These are phyloP conservation scores for Spermophilus dauricus DNA, from an alignment of 2,113 vertebrate genomes.

Conservation along the genomic window DNA sequence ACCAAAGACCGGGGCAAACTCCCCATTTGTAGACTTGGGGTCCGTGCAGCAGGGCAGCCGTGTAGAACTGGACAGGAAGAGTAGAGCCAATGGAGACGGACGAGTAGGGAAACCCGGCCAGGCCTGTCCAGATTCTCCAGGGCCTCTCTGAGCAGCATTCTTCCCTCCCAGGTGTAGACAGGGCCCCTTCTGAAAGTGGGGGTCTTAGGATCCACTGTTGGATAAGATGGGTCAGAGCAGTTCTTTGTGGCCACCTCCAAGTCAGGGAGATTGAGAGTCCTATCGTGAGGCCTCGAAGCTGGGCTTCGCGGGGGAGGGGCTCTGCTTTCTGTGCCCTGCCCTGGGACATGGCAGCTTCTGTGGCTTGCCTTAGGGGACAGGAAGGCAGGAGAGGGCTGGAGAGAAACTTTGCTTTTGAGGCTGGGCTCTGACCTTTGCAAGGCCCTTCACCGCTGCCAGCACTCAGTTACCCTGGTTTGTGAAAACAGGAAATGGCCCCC, in stretches of 20 bases:
- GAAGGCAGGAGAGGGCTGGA: not conserved
- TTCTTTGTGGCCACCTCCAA: not conserved
- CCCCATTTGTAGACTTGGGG: not conserved
- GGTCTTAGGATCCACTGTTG: not conserved
- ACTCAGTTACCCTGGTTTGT: not conserved
- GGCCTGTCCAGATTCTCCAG: not conserved
- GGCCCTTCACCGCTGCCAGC: not conserved
- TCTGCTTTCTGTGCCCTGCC: not conserved
- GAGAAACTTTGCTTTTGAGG: not conserved
- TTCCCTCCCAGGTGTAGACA: not conserved
- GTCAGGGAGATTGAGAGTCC: not conserved
- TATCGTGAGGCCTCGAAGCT: not conserved
- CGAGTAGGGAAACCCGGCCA: not conserved
- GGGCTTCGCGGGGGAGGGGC: not conserved
- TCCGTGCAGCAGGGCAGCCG: not conserved
- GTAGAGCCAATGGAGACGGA: not conserved
- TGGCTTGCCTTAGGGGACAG: not conserved
- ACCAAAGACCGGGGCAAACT: not conserved
- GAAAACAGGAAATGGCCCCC: not conserved
- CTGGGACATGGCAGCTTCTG: not conserved
- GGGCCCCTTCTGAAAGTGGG: not conserved
- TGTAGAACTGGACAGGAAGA: not conserved
- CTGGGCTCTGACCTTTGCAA: no score
- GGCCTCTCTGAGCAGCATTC: not conserved
- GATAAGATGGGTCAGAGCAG: not conserved